phyloP scores from a whole-genome alignment of 2,113 vertebrate genomes.

The Phaethornis superciliosus region DNA sequence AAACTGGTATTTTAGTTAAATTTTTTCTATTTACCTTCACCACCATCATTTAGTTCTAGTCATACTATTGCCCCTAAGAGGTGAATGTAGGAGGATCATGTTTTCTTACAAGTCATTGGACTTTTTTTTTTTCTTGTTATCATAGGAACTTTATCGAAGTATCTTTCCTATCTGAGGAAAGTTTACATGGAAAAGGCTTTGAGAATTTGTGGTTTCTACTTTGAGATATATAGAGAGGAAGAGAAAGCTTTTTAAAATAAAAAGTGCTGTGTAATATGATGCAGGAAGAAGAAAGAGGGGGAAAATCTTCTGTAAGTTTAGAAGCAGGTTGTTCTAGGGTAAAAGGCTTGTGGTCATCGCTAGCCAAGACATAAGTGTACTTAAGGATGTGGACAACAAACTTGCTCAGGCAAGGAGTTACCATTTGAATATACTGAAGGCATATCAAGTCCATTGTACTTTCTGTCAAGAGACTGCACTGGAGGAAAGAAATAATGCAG shows the following conservation, averaged over 20 bases:
- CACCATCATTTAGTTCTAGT: neutral
- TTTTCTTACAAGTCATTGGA: neutral
- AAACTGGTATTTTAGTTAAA: neutral
- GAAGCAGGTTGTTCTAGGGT: neutral
- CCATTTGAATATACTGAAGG: neutral
- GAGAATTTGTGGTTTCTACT: neutral
- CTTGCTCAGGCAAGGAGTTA: neutral
- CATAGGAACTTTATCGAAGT: neutral
- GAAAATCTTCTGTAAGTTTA: rapidly evolving
- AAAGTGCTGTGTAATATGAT: neutral
- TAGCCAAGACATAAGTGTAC: neutral
- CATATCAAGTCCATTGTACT: neutral
- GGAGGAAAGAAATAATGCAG: neutral
- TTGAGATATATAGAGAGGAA: neutral
- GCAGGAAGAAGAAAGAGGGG: neutral
- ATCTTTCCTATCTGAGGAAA: neutral
- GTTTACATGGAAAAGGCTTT: neutral
- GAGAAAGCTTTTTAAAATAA: neutral
- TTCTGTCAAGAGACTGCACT: neutral
- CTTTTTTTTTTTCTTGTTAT: neutral
- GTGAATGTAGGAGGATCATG: neutral
- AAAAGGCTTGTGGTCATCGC: neutral
- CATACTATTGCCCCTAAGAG: neutral
- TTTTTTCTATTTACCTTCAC: neutral
- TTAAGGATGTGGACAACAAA: neutral